A percentile compares a stretch with the other conserved stretches of the same genome.
These are phyloP conservation scores for Recurvirostra avosetta DNA, from an alignment of 2,113 vertebrate genomes.

Conservation along the genomic window DNA sequence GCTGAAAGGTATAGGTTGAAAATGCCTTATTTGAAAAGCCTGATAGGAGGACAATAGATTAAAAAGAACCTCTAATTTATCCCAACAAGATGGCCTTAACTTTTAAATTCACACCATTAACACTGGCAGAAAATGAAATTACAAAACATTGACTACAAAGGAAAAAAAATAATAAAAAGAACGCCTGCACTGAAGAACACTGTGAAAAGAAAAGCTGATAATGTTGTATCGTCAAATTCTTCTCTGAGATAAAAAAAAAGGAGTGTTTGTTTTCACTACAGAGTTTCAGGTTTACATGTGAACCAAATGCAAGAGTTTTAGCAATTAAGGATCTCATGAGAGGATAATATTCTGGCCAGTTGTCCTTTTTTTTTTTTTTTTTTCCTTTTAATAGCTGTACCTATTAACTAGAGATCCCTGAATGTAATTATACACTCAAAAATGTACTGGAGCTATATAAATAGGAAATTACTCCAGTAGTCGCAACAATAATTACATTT, in stretches of 20 bases:
- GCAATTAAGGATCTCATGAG: neutral
- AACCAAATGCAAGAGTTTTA: neutral
- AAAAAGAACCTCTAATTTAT: neutral
- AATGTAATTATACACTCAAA: conserved; percentile 15
- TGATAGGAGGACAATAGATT: neutral
- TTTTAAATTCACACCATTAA: neutral
- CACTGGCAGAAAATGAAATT: neutral
- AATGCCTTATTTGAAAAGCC: neutral
- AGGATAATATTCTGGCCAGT: neutral
- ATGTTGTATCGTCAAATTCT: neutral
- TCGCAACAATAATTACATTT: conserved; percentile 8
- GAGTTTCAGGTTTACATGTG: neutral
- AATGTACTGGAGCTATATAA: neutral
- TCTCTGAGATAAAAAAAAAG: neutral
- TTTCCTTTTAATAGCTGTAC: neutral
- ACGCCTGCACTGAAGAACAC: neutral
- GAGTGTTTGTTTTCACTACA: neutral
- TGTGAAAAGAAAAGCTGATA: neutral
- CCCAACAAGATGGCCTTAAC: neutral
- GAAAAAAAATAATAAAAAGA: neutral
- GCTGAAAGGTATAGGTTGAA: neutral
- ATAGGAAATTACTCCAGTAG: neutral
- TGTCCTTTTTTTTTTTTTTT: neutral
- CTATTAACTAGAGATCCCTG: neutral
- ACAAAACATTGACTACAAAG: neutral